phyloP scores from a whole-genome alignment of 2,113 vertebrate species.

The Sinocyclocheilus anshuiensis region DNA sequence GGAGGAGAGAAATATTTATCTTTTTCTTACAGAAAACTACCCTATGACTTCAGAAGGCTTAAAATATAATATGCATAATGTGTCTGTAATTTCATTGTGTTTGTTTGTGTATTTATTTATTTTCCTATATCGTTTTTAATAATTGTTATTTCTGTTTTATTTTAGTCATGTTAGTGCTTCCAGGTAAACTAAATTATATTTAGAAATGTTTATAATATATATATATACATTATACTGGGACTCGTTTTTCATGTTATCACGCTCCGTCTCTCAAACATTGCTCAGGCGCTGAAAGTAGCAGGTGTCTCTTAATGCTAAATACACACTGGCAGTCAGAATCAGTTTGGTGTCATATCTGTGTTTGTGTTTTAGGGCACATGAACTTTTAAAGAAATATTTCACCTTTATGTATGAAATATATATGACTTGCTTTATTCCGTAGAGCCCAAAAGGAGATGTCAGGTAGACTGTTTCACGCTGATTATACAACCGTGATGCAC shows the following conservation, averaged over 20 bases:
- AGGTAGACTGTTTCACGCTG: not conserved
- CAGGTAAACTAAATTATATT: too few species aligned
- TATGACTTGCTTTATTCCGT: not conserved
- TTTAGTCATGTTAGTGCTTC: too few species aligned
- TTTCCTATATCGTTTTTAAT: too few species aligned
- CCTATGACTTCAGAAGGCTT: not conserved
- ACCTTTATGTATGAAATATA: not conserved
- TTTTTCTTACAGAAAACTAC: not conserved
- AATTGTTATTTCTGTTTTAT: too few species aligned
- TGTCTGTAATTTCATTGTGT: not conserved
- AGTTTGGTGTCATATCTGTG: constrained; percentile 8
- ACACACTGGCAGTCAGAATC: not conserved
- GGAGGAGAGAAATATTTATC: not conserved
- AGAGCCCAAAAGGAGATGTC: too few species aligned
- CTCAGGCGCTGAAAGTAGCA: constrained; percentile 3
- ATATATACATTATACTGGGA: too few species aligned
- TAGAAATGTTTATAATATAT: too few species aligned
- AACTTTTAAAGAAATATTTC: not conserved
- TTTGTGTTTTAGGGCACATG: not conserved
- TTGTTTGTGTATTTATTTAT: too few species aligned
- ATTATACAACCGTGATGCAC: not conserved
- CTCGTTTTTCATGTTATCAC: not conserved
- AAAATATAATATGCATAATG: not conserved
- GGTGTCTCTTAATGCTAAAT: constrained; percentile 1
- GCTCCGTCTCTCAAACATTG: not conserved